Percentiles rank a stretch among this genome's conserved stretches.
These are phyloP conservation scores for Gnathonemus echidnorhynchus DNA, from an alignment of 2,113 vertebrate genomes.

Conservation along the genomic window DNA sequence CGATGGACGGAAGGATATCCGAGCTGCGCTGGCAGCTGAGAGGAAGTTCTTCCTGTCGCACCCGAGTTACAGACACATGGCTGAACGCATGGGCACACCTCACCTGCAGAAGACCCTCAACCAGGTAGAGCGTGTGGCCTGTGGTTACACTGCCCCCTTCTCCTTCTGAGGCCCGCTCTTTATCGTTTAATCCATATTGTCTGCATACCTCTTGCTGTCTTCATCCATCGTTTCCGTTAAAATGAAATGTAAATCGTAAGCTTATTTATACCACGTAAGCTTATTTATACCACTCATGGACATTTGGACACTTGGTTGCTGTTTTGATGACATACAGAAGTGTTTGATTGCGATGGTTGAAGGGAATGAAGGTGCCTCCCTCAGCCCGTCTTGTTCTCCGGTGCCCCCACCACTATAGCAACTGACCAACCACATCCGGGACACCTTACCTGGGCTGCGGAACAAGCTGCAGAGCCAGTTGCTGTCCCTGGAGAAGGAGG, in stretches of 20 bases:
- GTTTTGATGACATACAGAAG: background rate
- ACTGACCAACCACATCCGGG: slow-evolving; percentile 96
- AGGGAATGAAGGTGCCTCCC: background rate
- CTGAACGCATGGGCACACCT: slow-evolving; percentile 91
- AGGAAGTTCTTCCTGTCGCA: slow-evolving; percentile 96
- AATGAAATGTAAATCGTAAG: background rate
- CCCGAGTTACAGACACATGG: slow-evolving; percentile 85
- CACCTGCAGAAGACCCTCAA: slow-evolving; percentile 86
- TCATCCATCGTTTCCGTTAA: background rate
- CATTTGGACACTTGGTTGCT: background rate
- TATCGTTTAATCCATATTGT: background rate
- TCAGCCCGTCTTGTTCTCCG: background rate
- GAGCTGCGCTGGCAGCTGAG: slow-evolving; percentile 77
- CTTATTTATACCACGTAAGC: no score
- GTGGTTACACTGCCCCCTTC: background rate
- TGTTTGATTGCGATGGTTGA: background rate
- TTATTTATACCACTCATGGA: background rate
- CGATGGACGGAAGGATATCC: slow-evolving; percentile 89
- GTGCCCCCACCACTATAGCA: slow-evolving; percentile 58
- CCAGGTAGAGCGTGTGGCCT: slow-evolving; percentile 61
- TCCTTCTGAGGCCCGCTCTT: background rate
- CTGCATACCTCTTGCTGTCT: background rate
- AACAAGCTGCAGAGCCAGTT: slow-evolving; percentile 92
- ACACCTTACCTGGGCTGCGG: slow-evolving; percentile 80
- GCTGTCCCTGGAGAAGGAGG: slow-evolving; percentile 89